Base-by-base conservation (phyloP, 2,113 vertebrate species). In the Oncorhynchus tshawytscha region DNA sequence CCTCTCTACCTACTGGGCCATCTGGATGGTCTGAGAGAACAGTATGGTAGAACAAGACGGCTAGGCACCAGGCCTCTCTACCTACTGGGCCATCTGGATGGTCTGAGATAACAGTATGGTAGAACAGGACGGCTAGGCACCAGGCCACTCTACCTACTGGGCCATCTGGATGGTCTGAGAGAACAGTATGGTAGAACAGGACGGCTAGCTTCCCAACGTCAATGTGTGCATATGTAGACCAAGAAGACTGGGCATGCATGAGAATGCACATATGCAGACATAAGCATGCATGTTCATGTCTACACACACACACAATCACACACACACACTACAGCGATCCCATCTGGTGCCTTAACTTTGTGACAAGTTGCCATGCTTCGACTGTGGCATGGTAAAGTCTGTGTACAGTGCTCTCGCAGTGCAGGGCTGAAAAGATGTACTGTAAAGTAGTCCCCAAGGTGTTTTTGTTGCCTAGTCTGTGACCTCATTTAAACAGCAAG, bases 371-470 rank as follows among this genome's bases (percentile, higher is more conserved):
- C 67, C 29, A 69, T 22, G 31, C 6, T 76, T 22, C 8, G 60
- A 77, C 20, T 62, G 70, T 69, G 51, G 66, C 1, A 4, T 65
- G 70, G 57, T 78, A 9, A 39, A 78, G 70, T 57, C 62, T 54
- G 49, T 49, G 75, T 20, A 48, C 18, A 3, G 54, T 66, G 48
- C 74, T 66, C 51, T 62, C 72, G 11, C 8, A 45, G 31, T 18
- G 67, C n/a, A 45, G 20, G 67, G 18, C 20, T n/a, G 12, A 15
- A 69, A 27, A 67, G 4, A 13, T 67, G 65, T 16, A 64, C 67
- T 83, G 67, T 74, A 80, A 86, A 85, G 75, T 62, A 72, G 29
- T 81, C 77, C 73, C 81, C 60, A 59, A 81, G 81, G 81, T 78
- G 69, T 24, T 77, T 27, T 66, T 22, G 66, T 69, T 75, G 72